Conservation (phyloP, 37 sponge, comb jelly and placozoan species). For the Spongilla lacustris region DNA sequence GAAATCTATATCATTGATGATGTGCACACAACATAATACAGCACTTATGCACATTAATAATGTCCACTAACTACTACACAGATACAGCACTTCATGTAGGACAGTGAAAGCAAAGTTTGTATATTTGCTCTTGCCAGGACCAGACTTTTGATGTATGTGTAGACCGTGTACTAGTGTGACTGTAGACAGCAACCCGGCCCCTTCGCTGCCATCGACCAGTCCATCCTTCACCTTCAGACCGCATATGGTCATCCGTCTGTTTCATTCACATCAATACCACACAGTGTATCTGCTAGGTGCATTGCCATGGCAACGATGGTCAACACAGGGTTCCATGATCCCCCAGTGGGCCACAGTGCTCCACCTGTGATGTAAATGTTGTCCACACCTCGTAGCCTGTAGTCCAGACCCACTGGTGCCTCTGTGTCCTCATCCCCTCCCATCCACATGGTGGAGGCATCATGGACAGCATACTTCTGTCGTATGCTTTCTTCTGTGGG, state of each 20-base stretch:
- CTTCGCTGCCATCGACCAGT: no score
- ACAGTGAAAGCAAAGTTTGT: no score
- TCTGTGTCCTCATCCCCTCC: slow-evolving; percentile 6
- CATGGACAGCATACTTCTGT: slow-evolving; percentile 36
- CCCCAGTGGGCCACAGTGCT: slow-evolving; percentile 51
- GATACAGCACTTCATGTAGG: no score
- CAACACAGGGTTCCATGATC: slow-evolving; percentile 59
- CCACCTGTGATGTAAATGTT: slow-evolving; percentile 68
- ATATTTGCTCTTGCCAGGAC: no score
- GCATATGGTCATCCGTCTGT: neutral
- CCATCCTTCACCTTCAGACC: no score
- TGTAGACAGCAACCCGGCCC: no score
- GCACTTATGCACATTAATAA: no score
- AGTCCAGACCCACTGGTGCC: slow-evolving; percentile 54
- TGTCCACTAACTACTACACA: no score
- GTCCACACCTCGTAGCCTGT: slow-evolving; percentile 35
- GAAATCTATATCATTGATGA: no score
- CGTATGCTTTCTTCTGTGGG: slow-evolving; percentile 26
- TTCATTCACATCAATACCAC: neutral
- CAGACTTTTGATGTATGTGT: no score
- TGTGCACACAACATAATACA: no score
- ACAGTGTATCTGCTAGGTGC: slow-evolving; percentile 38
- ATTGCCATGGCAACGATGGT: slow-evolving; percentile 47
- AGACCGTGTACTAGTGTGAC: no score
- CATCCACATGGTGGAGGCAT: slow-evolving; percentile 69